phyloP scores from a whole-genome alignment of 2,113 vertebrate species.

The Indri indri region DNA sequence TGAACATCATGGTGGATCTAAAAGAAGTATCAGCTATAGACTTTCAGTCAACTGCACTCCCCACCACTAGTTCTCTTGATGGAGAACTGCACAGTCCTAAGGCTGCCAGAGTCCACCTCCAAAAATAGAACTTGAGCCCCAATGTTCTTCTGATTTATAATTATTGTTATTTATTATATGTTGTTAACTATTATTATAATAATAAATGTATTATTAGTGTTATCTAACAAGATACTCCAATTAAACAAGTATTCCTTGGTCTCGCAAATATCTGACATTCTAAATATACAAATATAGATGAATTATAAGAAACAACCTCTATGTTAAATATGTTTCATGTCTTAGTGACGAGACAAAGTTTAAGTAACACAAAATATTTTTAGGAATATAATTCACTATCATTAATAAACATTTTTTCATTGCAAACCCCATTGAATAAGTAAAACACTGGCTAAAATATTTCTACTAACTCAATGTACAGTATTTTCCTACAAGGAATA shows the following conservation, averaged over 20 bases:
- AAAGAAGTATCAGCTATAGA: not conserved
- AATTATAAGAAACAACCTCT: not conserved
- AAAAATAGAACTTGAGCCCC: not conserved
- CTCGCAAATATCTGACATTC: not conserved
- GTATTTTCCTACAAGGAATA: not conserved
- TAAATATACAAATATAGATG: not conserved
- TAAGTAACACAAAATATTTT: not conserved
- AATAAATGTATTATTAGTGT: not conserved
- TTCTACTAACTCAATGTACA: not conserved
- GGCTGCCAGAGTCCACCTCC: not conserved
- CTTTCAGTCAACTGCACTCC: not conserved
- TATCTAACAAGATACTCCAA: not conserved
- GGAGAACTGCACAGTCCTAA: not conserved
- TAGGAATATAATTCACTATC: not conserved
- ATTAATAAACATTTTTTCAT: not conserved
- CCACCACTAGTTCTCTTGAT: not conserved
- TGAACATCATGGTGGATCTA: not conserved
- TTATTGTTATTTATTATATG: not conserved
- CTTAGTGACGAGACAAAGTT: not conserved
- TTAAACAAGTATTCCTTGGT: not conserved
- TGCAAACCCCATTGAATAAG: not conserved
- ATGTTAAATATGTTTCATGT: not conserved
- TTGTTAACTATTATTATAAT: not conserved
- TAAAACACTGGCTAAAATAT: not conserved
- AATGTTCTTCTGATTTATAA: not conserved